Evolutionary conservation across 2,888 invertebrate species (phyloP).

Genomic region (Drosophila percnosoma): DNA sequence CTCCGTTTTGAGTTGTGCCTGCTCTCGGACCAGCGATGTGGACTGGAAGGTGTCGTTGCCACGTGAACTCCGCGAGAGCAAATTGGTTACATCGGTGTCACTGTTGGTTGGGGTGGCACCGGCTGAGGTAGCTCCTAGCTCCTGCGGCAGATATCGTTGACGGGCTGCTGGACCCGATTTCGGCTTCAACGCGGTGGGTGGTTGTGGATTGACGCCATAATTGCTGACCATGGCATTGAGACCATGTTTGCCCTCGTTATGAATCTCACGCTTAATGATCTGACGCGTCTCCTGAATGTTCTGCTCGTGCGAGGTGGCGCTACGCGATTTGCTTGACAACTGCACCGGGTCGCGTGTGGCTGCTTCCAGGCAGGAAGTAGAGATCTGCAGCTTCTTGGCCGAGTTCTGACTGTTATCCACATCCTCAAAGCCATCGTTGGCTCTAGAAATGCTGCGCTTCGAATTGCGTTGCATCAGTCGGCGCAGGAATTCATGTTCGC

Average conservation of each 20-base stretch:
- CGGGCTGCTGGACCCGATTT: conserved; percentile 86
- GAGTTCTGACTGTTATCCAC: conserved; percentile 76
- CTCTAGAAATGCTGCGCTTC: conserved; percentile 89
- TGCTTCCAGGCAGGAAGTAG: conserved; percentile 67
- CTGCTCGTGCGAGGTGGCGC: conserved; percentile 75
- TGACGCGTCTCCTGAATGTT: conserved; percentile 80
- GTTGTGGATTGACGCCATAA: conserved; percentile 62
- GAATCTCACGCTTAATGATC: conserved; percentile 85
- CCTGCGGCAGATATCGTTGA: conserved; percentile 87
- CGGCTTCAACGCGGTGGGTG: conserved; percentile 68
- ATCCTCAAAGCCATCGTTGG: conserved; percentile 75
- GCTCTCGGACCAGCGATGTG: conserved; percentile 80
- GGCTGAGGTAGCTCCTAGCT: conserved; percentile 82
- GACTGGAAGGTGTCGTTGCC: conserved; percentile 82
- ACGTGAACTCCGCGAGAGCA: conserved; percentile 66
- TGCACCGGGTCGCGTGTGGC: conserved; percentile 44
- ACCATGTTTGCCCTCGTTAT: conserved; percentile 86
- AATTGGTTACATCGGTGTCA: conserved; percentile 49
- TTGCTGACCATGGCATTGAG: conserved; percentile 79
- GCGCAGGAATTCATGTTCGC: conserved; percentile 88
- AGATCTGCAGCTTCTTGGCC: conserved; percentile 79
- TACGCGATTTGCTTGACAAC: conserved; percentile 61
- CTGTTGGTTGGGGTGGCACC: not conserved
- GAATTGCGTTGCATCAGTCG: conserved; percentile 89
- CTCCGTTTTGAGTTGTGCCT: conserved; percentile 54